These are phyloP conservation scores for Sarcophaga subvicina DNA, from an alignment of 2,888 invertebrate genomes.

Conservation along the genomic window DNA sequence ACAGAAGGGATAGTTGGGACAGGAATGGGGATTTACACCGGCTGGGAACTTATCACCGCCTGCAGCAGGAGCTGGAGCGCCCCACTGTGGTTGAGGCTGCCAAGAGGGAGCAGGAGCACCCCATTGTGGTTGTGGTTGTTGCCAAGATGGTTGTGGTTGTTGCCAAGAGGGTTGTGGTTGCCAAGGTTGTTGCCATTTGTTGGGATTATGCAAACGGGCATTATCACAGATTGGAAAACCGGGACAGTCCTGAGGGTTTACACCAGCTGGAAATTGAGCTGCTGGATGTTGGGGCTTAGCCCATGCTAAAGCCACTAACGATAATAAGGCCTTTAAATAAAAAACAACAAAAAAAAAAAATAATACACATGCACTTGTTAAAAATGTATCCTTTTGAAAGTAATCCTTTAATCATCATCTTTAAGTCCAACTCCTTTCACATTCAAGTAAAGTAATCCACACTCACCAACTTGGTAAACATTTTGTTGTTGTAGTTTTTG, in stretches of 20 bases:
- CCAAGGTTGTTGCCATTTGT: slow-evolving; percentile 78
- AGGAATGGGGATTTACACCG: slow-evolving; percentile 82
- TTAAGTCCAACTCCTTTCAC: background rate
- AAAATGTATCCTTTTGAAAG: slow-evolving; percentile 26
- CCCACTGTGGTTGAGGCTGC: slow-evolving; percentile 75
- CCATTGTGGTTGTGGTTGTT: slow-evolving; percentile 71
- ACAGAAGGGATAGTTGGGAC: slow-evolving; percentile 84
- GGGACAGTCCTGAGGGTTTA: slow-evolving; percentile 83
- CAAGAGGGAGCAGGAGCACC: slow-evolving; percentile 72
- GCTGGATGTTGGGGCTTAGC: slow-evolving; percentile 81
- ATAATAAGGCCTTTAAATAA: slow-evolving; percentile 76
- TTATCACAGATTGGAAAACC: slow-evolving; percentile 83
- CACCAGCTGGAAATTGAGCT: slow-evolving; percentile 82
- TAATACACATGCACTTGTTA: background rate
- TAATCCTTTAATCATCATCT: slow-evolving; percentile 23
- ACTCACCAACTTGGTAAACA: slow-evolving; percentile 82
- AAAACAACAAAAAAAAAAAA: slow-evolving; percentile 7
- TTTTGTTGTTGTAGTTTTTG: slow-evolving; percentile 72
- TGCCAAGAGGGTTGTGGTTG: slow-evolving; percentile 74
- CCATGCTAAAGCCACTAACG: slow-evolving; percentile 77
- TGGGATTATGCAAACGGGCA: slow-evolving; percentile 80
- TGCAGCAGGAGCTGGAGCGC: slow-evolving; percentile 75
- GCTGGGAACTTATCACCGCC: slow-evolving; percentile 82
- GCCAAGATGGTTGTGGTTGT: slow-evolving; percentile 74
- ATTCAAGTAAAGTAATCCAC: background rate